A percentile compares a stretch with the other conserved stretches of the same genome.
These are phyloP conservation scores for Denticeps clupeoides DNA, from an alignment of 2,797 vertebrate species.

Conservation along the genomic window DNA sequence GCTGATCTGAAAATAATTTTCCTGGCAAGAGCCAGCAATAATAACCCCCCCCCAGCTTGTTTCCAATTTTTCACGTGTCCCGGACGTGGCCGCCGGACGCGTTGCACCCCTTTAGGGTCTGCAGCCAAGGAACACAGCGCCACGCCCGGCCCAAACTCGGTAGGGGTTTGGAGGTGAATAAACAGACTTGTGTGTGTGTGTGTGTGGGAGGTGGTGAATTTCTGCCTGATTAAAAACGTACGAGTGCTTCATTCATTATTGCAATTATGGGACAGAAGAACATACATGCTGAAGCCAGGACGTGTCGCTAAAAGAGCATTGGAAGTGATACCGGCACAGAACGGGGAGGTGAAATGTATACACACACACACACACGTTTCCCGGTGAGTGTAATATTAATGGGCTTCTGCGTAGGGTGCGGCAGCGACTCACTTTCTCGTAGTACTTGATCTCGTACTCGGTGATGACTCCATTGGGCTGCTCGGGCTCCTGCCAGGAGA, in stretches of 20 bases:
- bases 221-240: constrained; percentile 53
- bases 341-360: too few species aligned
- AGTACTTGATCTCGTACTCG: constrained; percentile 98
- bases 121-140: too few species aligned
- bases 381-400: neutral
- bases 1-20: constrained; percentile 44
- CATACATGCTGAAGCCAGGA: constrained; percentile 31
- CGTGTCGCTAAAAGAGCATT: constrained; percentile 13
- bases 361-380: constrained; percentile 1
- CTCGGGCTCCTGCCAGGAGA: constrained; percentile 96
- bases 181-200: neutral
- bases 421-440: constrained; percentile 83
- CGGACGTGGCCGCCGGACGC: constrained; percentile 37
- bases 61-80: constrained; percentile 57
- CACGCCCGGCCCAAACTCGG: too few species aligned
- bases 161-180: constrained; percentile 5
- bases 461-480: constrained; percentile 98
- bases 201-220: constrained; percentile 25
- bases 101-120: too few species aligned
- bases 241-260: constrained; percentile 54
- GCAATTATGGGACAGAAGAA: constrained; percentile 49
- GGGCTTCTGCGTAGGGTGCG: constrained; percentile 3
- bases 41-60: constrained; percentile 34
- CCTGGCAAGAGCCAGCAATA: constrained; percentile 20
- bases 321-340: constrained; percentile 9